phyloP scores from a whole-genome alignment of 2,888 invertebrate genomes.

The Limnephilus lunatus region DNA sequence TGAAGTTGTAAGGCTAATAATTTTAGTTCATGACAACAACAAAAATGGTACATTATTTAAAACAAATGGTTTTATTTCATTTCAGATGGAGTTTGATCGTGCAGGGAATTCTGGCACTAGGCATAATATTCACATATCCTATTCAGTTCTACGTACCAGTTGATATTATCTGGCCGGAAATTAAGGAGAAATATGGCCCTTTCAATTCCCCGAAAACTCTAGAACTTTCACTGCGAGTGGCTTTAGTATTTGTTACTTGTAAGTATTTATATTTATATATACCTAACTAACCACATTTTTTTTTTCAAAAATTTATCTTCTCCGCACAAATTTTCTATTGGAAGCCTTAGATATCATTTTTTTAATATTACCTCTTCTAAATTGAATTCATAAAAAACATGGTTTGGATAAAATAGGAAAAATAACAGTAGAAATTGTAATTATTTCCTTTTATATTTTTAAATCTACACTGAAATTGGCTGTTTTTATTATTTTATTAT shows the following conservation, averaged over 20 bases:
- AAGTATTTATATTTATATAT: slow-evolving; percentile 75
- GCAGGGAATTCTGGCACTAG: slow-evolving; percentile 89
- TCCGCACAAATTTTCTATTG: too few species aligned
- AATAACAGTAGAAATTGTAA: too few species aligned
- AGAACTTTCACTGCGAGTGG: slow-evolving; percentile 84
- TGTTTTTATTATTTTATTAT: too few species aligned
- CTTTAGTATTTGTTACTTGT: slow-evolving; percentile 90
- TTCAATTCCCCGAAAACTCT: slow-evolving; percentile 78
- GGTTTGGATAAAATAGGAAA: too few species aligned
- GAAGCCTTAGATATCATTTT: too few species aligned
- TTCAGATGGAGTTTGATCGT: slow-evolving; percentile 88
- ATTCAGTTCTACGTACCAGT: slow-evolving; percentile 97
- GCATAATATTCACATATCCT: slow-evolving; percentile 93
- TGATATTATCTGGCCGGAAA: slow-evolving; percentile 89
- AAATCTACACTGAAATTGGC: too few species aligned
- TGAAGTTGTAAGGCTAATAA: too few species aligned
- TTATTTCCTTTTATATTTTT: too few species aligned
- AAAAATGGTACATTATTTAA: too few species aligned
- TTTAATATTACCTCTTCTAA: too few species aligned
- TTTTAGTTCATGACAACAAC: too few species aligned
- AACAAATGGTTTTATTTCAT: slow-evolving; percentile 59
- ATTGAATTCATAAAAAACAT: too few species aligned
- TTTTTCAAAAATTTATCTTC: background rate
- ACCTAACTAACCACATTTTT: background rate
- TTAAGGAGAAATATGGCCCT: slow-evolving; percentile 77